phyloP scores from a whole-genome alignment of 2,888 invertebrate genomes.

The Anagyrus pseudococci region DNA sequence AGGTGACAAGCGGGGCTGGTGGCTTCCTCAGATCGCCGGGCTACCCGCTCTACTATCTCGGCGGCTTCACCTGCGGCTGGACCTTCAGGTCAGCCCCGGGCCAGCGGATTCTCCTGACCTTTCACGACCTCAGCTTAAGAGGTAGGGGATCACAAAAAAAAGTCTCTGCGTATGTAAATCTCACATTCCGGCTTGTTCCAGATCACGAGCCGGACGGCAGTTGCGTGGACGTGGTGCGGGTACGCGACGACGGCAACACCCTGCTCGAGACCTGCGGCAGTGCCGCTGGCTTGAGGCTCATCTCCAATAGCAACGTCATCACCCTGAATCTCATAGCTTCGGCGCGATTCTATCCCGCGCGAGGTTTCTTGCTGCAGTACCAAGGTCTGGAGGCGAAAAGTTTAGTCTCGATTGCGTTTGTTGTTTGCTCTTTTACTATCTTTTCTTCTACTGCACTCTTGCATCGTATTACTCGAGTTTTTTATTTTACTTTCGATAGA shows the following conservation, averaged over 20 bases:
- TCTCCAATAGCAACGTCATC: slow-evolving; percentile 53
- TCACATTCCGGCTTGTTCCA: slow-evolving; percentile 24
- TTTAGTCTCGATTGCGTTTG: not conserved
- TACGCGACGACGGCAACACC: slow-evolving; percentile 54
- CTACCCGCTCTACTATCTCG: slow-evolving; percentile 78
- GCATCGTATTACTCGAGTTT: too few relatives aligned
- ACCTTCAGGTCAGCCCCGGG: slow-evolving; percentile 68
- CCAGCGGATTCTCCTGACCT: slow-evolving; percentile 70
- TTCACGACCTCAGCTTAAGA: slow-evolving; percentile 75
- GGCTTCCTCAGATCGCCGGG: slow-evolving; percentile 67
- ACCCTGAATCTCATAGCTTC: slow-evolving; percentile 56
- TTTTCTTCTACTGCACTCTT: not conserved
- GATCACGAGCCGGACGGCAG: slow-evolving; percentile 54
- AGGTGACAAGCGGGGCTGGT: slow-evolving; percentile 54
- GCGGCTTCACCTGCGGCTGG: slow-evolving; percentile 73
- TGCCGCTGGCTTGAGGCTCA: slow-evolving; percentile 51
- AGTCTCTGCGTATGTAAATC: too few relatives aligned
- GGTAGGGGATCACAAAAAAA: slow-evolving; percentile 62
- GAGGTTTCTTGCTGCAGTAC: slow-evolving; percentile 58
- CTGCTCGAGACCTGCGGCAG: slow-evolving; percentile 57
- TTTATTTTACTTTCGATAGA: too few relatives aligned
- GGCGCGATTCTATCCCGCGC: slow-evolving; percentile 49
- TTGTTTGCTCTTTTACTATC: too few relatives aligned
- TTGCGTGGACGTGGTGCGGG: slow-evolving; percentile 55
- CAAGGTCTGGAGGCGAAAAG: slow-evolving; percentile 45